phyloP scores from a whole-genome alignment of 2,888 invertebrate genomes.

The Drosophila mercatorum region DNA sequence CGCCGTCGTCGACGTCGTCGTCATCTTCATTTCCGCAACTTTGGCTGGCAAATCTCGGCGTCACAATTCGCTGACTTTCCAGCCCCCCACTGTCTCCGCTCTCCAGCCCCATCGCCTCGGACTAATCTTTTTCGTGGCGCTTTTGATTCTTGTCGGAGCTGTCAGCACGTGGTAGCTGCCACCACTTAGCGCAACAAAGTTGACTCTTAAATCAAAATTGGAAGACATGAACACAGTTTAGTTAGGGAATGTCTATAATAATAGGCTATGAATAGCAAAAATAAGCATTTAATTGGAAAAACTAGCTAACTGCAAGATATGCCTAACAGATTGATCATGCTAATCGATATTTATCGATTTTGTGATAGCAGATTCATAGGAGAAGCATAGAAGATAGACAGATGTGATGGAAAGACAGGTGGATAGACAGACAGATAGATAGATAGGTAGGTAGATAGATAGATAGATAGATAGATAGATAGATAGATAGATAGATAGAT shows the following conservation, averaged over 20 bases:
- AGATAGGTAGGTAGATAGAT: too few relatives aligned
- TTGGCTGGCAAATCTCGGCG: slow-evolving; percentile 47
- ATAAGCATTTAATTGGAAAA: not conserved
- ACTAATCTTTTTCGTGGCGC: slow-evolving; percentile 28
- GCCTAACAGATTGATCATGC: too few relatives aligned
- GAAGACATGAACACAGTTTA: not conserved
- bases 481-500: too few relatives aligned
- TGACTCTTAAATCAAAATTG: not conserved
- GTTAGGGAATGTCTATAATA: not conserved
- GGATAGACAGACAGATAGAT: too few relatives aligned
- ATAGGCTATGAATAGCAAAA: not conserved
- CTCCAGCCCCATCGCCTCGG: slow-evolving; percentile 11
- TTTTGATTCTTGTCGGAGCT: slow-evolving; percentile 38
- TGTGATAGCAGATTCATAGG: too few relatives aligned
- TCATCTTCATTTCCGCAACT: slow-evolving; percentile 41
- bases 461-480: too few relatives aligned
- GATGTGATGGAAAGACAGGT: too few relatives aligned
- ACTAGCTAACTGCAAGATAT: too few relatives aligned
- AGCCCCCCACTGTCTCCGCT: slow-evolving; percentile 20
- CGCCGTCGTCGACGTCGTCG: slow-evolving; percentile 18
- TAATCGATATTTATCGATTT: too few relatives aligned
- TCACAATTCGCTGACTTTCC: slow-evolving; percentile 71
- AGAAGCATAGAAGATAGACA: too few relatives aligned
- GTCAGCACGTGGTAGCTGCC: slow-evolving; percentile 29
- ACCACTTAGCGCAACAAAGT: not conserved